Percentiles rank a stretch among this genome's conserved stretches.
Evolutionary conservation across 2,888 invertebrate species (phyloP).

Genomic region (Punctoribates punctum): DNA sequence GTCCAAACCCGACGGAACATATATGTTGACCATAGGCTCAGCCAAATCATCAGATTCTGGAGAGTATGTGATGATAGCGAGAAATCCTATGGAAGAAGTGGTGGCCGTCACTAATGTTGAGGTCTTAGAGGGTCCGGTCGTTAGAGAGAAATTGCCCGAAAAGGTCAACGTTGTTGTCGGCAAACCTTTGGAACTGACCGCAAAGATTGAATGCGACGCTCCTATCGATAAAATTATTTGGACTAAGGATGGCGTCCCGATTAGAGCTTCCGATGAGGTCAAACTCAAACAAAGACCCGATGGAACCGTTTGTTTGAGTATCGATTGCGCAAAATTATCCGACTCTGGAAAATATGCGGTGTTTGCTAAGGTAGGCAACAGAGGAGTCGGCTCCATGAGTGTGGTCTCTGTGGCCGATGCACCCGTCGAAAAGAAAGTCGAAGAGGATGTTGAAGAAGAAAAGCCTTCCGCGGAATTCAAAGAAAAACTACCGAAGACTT

Average conservation of each 20-base stretch:
- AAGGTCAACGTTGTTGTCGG: conserved; percentile 66
- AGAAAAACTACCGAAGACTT: conserved; percentile 41
- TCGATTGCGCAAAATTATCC: conserved; percentile 58
- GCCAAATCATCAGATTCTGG: conserved; percentile 72
- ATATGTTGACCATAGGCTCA: conserved; percentile 56
- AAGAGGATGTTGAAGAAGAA: not conserved
- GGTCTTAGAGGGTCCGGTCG: conserved; percentile 48
- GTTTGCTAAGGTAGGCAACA: conserved; percentile 57
- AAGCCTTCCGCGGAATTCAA: not conserved
- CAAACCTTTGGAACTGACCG: conserved; percentile 73
- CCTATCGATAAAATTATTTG: conserved; percentile 90
- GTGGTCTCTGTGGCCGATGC: conserved; percentile 17
- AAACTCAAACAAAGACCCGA: conserved; percentile 64
- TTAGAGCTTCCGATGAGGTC: conserved; percentile 51
- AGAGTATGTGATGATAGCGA: conserved; percentile 64
- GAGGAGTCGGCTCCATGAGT: conserved; percentile 15
- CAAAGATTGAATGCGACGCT: conserved; percentile 70
- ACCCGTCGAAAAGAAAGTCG: not conserved
- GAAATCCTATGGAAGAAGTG: conserved; percentile 53
- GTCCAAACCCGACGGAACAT: conserved; percentile 56
- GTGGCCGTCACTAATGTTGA: conserved; percentile 71
- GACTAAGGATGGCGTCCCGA: conserved; percentile 51
- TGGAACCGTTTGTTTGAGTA: conserved; percentile 66
- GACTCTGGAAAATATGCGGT: conserved; percentile 83
- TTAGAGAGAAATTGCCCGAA: conserved; percentile 49